phyloP scores from a whole-genome alignment of 2,797 vertebrate genomes.

The Fundulus diaphanus region DNA sequence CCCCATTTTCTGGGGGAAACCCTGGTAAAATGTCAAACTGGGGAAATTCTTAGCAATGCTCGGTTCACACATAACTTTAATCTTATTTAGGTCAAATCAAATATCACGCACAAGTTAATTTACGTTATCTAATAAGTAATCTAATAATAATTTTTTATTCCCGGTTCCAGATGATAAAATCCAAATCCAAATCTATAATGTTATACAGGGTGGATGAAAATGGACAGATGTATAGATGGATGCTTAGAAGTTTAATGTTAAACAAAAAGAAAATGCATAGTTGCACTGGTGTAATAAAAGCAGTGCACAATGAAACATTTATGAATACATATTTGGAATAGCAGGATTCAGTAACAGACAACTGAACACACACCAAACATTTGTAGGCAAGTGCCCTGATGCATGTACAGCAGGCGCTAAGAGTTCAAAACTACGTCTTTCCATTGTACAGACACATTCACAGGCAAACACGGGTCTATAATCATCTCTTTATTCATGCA shows the following conservation, averaged over 20 bases:
- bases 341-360: neutral
- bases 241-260: neutral
- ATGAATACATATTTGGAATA: neutral
- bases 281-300: neutral
- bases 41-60: neutral
- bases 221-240: neutral
- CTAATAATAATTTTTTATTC: neutral
- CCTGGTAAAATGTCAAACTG: neutral
- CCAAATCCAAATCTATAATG: too few species aligned
- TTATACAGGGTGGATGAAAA: neutral
- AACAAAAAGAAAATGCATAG: neutral
- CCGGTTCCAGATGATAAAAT: too few species aligned
- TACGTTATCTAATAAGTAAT: neutral
- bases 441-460: neutral
- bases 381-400: neutral
- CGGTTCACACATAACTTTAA: neutral
- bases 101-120: neutral
- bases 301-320: neutral
- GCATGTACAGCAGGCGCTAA: neutral
- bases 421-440: constrained; percentile 6
- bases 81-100: neutral
- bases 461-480: constrained; percentile 1
- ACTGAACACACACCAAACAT: neutral
- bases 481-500: constrained; percentile 24
- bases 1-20: too few species aligned